phyloP scores from a whole-genome alignment of 2,113 vertebrate genomes.

The Sprattus sprattus region DNA sequence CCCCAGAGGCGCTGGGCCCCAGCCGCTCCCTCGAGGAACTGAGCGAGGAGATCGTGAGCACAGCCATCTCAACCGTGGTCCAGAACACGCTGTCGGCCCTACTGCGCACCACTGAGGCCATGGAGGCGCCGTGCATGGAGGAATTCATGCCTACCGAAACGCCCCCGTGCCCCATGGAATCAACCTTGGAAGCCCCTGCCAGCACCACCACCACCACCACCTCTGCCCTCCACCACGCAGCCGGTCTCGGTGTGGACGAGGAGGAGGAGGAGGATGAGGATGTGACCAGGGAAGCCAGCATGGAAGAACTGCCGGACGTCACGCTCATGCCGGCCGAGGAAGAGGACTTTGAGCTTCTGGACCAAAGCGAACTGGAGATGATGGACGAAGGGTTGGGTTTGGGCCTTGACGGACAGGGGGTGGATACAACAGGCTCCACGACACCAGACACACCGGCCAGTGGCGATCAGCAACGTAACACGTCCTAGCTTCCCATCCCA shows the following conservation, averaged over 20 bases:
- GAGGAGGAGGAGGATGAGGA: conserved; percentile 37
- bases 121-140: conserved; percentile 61
- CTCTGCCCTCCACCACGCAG: conserved; percentile 52
- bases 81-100: conserved; percentile 85
- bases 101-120: conserved; percentile 74
- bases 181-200: conserved; percentile 50
- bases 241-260: conserved; percentile 48
- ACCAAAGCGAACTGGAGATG: conserved; percentile 96
- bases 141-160: conserved; percentile 67
- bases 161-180: conserved; percentile 68
- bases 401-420: conserved; percentile 61
- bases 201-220: conserved; percentile 6
- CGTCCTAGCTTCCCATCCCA: conserved; percentile 63
- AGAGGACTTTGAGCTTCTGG: conserved; percentile 97
- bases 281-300: conserved; percentile 20
- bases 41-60: conserved; percentile 85
- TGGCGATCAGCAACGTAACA: conserved; percentile 51
- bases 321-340: conserved; percentile 71
- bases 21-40: conserved; percentile 76
- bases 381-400: conserved; percentile 80
- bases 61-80: conserved; percentile 81
- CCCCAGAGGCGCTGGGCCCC: conserved; percentile 45
- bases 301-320: conserved; percentile 57
- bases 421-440: conserved; percentile 36
- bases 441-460: conserved; percentile 46